Evolutionary conservation across 1,140 invertebrate species (phyloP), one percentile per base, ranked within the genome.

Genomic region (Globodera ellingtonae): DNA sequence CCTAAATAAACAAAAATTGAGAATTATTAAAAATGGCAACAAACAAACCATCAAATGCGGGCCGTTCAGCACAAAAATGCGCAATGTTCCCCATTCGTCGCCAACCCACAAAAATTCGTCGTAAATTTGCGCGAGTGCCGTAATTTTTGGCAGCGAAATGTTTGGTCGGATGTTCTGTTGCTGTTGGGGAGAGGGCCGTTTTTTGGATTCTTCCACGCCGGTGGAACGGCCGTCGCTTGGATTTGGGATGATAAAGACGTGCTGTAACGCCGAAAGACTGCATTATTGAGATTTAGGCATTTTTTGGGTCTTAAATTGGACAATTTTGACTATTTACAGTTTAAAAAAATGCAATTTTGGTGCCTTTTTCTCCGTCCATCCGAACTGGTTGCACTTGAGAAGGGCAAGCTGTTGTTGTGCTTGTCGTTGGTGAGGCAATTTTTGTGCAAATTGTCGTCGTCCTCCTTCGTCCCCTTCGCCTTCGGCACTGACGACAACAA

Each of bases 291-390:
- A 59, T 59, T 15, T 15, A 59, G 2, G 5, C 5, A 59, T 59
- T 59, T 59, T 59, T 59, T 59, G 24, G 24, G 24, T 24, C 24
- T 24, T 24, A 24, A 24, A 24, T 24, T 24, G 24, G 24, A 24
- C 24, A 24, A 24, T 24, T 24, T 24, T 24, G 24, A 24, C 1
- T 24, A 24, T 24, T 24, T 24, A 24, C 24, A 59, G 18, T 59
- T 59, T 59, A 6, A 59, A 15, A 59, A 15, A 59, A 59, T 59
- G 9, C 56, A 24, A 24, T 24, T 24, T 24, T 24, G 10, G 10
- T 18, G 82, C 79, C 79, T 82, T 81, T 67, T 81, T 81, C n/a
- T 81, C 79, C 6, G 81, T 83, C 79, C 79, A 83, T 66, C 82
- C 82, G 52, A 83, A 86, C 15, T 73, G 69, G 59, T 65, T 83